A percentile compares a stretch with the other conserved stretches of the same genome.
Evolutionary conservation across 2,797 vertebrate species (phyloP).

Genomic region (Gallinago solitaria): DNA sequence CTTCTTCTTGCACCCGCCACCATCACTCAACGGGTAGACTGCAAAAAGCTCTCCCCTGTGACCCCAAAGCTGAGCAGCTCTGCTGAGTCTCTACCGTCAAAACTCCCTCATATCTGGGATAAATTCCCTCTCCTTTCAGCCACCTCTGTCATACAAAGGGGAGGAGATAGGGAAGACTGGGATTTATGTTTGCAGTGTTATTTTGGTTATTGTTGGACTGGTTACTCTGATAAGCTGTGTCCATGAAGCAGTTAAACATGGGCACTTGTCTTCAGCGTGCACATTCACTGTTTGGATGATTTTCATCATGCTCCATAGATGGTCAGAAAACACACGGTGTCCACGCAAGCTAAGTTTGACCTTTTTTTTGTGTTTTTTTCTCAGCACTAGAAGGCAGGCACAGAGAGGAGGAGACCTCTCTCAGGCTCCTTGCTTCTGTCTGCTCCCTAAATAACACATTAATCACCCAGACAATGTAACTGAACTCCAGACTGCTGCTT

Average conservation of each 20-base stretch:
- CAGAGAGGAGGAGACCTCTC: slow-evolving; percentile 17
- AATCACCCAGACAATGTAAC: slow-evolving; percentile 1
- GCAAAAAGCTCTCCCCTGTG: rapidly evolving
- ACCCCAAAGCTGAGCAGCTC: not conserved
- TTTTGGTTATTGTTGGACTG: not conserved
- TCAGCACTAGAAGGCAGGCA: not conserved
- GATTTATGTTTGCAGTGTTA: not conserved
- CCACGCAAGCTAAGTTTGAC: not conserved
- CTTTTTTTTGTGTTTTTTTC: not conserved
- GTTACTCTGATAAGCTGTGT: not conserved
- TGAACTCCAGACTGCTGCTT: slow-evolving; percentile 48
- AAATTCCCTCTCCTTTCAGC: not conserved
- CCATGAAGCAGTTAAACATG: not conserved
- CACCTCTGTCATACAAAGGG: not conserved
- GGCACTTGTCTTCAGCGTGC: not conserved
- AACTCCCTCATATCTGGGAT: not conserved
- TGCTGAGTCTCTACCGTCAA: not conserved
- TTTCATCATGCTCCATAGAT: not conserved
- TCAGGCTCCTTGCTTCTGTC: slow-evolving; percentile 42
- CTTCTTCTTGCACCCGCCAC: not conserved
- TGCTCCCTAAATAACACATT: slow-evolving; percentile 35
- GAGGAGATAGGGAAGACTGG: not conserved
- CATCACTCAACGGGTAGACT: no score
- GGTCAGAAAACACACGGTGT: not conserved
- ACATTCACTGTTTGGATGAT: not conserved